Evolutionary conservation across 2,113 vertebrate species (phyloP).

Genomic region (Antennarius striatus): DNA sequence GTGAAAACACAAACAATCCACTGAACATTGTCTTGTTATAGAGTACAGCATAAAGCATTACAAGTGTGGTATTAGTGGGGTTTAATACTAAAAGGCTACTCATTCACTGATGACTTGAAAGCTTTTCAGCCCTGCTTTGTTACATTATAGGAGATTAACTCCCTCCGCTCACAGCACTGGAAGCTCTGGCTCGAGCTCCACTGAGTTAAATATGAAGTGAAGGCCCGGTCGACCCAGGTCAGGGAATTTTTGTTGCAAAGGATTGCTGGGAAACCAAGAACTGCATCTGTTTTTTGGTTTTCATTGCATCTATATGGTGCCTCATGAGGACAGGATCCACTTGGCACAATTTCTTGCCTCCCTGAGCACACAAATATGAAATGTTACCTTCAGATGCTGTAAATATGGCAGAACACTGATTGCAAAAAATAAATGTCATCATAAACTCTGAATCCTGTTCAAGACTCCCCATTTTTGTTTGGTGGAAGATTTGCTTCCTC

Average conservation of each 20-base stretch:
- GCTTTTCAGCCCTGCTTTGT: conserved; percentile 35
- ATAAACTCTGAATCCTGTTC: no score
- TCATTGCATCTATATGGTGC: not conserved
- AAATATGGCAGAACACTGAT: not conserved
- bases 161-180: conserved; percentile 18
- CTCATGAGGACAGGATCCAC: not conserved
- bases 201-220: conserved; percentile 58
- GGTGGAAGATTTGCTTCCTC: no score
- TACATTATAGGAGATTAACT: conserved; percentile 50
- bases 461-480: not conserved
- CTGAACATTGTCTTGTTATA: not conserved
- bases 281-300: conserved; percentile 10
- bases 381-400: not conserved
- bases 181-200: conserved; percentile 35
- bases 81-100: conserved; percentile 39
- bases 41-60: conserved; percentile 13
- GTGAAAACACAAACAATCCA: no score
- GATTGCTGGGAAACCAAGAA: conserved; percentile 36
- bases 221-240: conserved; percentile 53
- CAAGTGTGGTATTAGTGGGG: conserved; percentile 4
- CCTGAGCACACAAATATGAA: no score
- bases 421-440: not conserved
- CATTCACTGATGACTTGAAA: conserved; percentile 35
- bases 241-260: conserved; percentile 59
- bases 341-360: no score